phyloP scores from a whole-genome alignment of 2,113 vertebrate genomes.

The Microcebus griseorufus region DNA sequence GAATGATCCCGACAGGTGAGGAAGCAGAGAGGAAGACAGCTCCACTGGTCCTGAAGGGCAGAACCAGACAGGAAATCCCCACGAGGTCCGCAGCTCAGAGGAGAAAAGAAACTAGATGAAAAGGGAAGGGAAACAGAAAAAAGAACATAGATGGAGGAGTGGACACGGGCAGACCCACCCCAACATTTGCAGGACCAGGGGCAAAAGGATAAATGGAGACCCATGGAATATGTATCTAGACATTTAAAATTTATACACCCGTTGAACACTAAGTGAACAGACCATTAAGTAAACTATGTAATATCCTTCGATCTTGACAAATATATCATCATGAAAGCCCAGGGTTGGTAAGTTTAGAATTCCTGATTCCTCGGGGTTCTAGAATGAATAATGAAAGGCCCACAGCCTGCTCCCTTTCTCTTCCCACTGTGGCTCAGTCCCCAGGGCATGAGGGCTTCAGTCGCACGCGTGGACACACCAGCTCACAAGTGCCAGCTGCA shows the following conservation, averaged over 20 bases:
- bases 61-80: background rate
- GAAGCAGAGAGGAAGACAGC: background rate
- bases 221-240: background rate
- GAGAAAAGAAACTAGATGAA: background rate
- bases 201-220: background rate
- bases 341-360: background rate
- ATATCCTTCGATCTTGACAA: background rate
- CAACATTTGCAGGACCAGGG: background rate
- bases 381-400: background rate
- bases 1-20: background rate
- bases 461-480: background rate
- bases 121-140: background rate
- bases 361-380: background rate
- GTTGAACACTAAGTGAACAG: background rate
- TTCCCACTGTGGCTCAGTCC: too few relatives aligned
- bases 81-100: background rate
- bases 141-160: background rate
- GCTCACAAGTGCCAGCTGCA: background rate
- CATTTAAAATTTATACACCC: background rate
- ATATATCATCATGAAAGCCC: background rate
- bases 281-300: background rate
- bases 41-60: background rate
- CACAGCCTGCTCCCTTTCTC: too few relatives aligned
- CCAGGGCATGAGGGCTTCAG: background rate
- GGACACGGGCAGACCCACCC: background rate